Evolutionary conservation across 2,113 vertebrate species (phyloP).

Genomic region (Herpetotheres cachinnans): DNA sequence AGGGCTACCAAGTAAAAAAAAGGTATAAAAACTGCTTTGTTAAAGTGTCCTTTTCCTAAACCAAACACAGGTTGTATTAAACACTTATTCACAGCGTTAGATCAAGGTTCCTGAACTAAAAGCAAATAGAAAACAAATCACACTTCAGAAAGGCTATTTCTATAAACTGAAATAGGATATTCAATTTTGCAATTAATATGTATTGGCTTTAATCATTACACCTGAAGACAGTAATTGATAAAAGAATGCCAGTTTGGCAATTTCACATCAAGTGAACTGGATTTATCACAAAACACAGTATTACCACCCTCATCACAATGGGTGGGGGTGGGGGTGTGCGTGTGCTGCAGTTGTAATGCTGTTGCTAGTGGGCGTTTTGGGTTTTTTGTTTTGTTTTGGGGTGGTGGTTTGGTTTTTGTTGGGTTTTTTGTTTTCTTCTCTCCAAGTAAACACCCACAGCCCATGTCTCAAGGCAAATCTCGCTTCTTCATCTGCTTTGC

Average conservation of each 20-base stretch:
- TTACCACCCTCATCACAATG: background rate
- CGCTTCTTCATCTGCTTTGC: background rate
- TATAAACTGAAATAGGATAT: background rate
- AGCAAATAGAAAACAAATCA: background rate
- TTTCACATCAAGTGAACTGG: background rate
- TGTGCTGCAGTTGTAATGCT: background rate
- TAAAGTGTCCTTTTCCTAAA: background rate
- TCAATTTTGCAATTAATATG: background rate
- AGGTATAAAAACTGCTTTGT: background rate
- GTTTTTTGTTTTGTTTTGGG: background rate
- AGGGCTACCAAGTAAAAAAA: background rate
- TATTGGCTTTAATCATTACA: background rate
- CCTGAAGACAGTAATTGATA: background rate
- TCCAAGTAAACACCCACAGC: background rate
- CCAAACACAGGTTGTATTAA: background rate
- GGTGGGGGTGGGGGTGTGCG: rapidly evolving
- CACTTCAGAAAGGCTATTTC: background rate
- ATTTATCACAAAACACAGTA: background rate
- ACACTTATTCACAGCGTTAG: background rate
- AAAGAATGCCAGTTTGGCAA: background rate
- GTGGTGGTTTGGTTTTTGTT: background rate
- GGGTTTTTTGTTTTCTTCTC: background rate
- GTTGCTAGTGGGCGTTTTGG: background rate
- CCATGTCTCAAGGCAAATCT: background rate
- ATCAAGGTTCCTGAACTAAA: background rate